phyloP scores from a whole-genome alignment of 2,797 vertebrate species.

The Arremon aurantiirostris region DNA sequence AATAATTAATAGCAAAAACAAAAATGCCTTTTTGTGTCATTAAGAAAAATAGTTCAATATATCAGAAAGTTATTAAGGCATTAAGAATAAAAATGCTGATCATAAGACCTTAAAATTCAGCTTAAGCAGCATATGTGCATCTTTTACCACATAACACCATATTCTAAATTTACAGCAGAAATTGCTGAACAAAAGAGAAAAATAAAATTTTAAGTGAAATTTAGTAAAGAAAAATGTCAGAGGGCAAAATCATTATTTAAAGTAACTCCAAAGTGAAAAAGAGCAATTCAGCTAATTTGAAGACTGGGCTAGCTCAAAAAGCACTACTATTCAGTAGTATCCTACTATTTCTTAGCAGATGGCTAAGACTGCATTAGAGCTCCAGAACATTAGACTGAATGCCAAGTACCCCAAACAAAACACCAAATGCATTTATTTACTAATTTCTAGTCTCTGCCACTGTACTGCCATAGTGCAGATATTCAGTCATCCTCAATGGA shows the following conservation, averaged over 20 bases:
- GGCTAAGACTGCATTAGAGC: conserved; percentile 14
- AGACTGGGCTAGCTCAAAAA: not conserved
- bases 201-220: not conserved
- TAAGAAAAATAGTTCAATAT: not conserved
- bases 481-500: conserved; percentile 6
- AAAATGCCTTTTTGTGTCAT: not conserved
- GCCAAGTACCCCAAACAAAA: conserved; percentile 23
- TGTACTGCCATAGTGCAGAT: conserved; percentile 27
- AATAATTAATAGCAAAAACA: not conserved
- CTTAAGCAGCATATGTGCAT: not conserved
- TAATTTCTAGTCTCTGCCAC: conserved; percentile 54
- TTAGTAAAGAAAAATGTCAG: not conserved
- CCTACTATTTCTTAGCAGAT: not conserved
- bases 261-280: conserved; percentile 28
- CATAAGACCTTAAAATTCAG: not conserved
- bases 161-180: not conserved
- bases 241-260: conserved; percentile 37
- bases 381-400: conserved; percentile 14
- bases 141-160: not conserved
- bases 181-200: conserved; percentile 17
- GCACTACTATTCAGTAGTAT: not conserved
- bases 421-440: conserved; percentile 41
- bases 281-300: conserved; percentile 13
- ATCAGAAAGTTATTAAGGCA: not conserved
- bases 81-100: not conserved